Evolutionary conservation across 2,113 vertebrate species (phyloP).

Genomic region (Colinus virginianus): DNA sequence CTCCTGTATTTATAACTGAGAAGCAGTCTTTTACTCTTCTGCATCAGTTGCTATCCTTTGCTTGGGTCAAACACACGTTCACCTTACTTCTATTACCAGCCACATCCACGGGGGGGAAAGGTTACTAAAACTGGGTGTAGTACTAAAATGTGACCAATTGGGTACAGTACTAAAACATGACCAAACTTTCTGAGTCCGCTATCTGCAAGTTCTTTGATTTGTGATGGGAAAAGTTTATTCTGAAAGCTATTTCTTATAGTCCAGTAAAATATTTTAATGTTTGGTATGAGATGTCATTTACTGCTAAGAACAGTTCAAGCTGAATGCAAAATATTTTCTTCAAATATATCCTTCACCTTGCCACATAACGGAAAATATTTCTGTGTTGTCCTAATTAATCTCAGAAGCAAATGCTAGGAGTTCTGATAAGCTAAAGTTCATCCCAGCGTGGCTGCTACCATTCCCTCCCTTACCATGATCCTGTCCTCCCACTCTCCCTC

Average conservation of each 20-base stretch:
- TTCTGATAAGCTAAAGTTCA: background rate
- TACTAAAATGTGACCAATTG: background rate
- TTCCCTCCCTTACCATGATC: background rate
- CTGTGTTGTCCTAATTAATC: background rate
- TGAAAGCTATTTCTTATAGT: background rate
- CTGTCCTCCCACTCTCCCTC: background rate
- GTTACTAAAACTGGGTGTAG: background rate
- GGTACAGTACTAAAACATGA: background rate
- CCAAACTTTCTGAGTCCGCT: background rate
- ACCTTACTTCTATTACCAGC: background rate
- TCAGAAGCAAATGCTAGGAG: background rate
- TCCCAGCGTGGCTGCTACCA: background rate
- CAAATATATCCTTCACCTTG: background rate
- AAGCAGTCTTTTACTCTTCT: background rate
- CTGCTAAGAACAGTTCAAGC: background rate
- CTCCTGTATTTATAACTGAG: background rate
- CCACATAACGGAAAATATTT: background rate
- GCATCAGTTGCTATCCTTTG: background rate
- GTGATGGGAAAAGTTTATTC: background rate
- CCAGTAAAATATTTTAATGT: background rate
- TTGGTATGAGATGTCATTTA: background rate
- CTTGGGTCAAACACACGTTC: background rate
- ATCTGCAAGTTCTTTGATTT: background rate
- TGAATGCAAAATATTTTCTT: background rate
- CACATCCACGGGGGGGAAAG: background rate